A percentile compares a stretch with the other conserved stretches of the same genome.
Conservation (phyloP, 2,888 invertebrate genomes). For the Eurois occulta region DNA sequence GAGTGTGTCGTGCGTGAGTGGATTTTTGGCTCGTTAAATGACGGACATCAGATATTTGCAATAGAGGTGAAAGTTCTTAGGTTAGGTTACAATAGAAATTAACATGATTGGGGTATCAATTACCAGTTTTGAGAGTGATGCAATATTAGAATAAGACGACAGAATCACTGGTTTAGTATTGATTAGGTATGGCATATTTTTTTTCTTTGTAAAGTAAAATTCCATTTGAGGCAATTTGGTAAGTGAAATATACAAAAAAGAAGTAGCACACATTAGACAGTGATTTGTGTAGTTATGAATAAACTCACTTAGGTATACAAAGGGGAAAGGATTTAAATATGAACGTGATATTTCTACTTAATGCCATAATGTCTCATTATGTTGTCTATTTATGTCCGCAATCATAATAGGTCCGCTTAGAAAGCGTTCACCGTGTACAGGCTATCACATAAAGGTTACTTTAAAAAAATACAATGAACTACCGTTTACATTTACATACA, state of each 20-base stretch:
- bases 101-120: slow-evolving; percentile 41
- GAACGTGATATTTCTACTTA: slow-evolving; percentile 61
- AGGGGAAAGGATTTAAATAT: slow-evolving; percentile 64
- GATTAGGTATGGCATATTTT: not conserved
- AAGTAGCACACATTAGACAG: slow-evolving; percentile 43
- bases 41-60: slow-evolving; percentile 78
- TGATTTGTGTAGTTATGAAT: slow-evolving; percentile 58
- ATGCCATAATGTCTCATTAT: slow-evolving; percentile 68
- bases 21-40: slow-evolving; percentile 75
- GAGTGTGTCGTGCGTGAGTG: slow-evolving; percentile 81
- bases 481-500: slow-evolving; percentile 64
- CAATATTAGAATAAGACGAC: not conserved
- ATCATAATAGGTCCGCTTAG: slow-evolving; percentile 64
- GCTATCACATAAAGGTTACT: slow-evolving; percentile 59
- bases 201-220: not conserved
- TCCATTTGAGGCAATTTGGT: slow-evolving; percentile 16
- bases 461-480: slow-evolving; percentile 53
- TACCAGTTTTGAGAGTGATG: not conserved
- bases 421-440: slow-evolving; percentile 60
- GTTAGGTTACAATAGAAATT: slow-evolving; percentile 47
- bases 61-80: slow-evolving; percentile 75
- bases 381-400: slow-evolving; percentile 65
- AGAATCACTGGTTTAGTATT: not conserved
- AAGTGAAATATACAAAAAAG: slow-evolving; percentile 31
- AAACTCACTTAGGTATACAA: slow-evolving; percentile 39